Base-by-base conservation (phyloP, 2,113 vertebrate genomes). In the Zapornia atra region DNA sequence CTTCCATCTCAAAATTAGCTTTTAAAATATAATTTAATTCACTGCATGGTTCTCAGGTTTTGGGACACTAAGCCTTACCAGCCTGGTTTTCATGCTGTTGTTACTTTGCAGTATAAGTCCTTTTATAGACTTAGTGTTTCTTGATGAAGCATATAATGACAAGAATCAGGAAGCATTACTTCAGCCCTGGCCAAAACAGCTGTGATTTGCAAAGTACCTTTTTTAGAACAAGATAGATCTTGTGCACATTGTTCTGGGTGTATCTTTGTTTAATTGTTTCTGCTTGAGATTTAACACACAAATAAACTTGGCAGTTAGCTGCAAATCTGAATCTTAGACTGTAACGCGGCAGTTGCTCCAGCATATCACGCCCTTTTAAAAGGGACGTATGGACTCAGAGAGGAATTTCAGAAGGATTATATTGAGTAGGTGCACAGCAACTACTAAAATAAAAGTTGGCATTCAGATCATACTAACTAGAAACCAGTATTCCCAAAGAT, bases 331-430 rank as follows among this genome's bases (percentile, higher is more conserved):
- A 89, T 81, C 70, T 87, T 31, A 68, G 90, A 88, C 57, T n/a
- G 71, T 70, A 96, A 93, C n/a, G 64, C 97, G 70, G 73, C 96
- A 65, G 95, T 95, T 96, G 96, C 94, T 97, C 97, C 96, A 68
- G 94, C 94, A 29, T 98, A 98, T 76, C 82, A 73, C 88, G 97
- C 98, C 69, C 61, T 97, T 95, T 97, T 97, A 92, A 92, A 88
- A 94, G 70, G 82, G 64, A 83, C 89, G 64, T 44, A 21, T 25
- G 83, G 82, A 65, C 63, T 86, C 1, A 0, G 85, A 78, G 29
- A 56, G 70, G 92, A 95, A 92, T 90, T 95, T 87, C 78, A 64
- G 69, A n/a, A 70, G 88, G 87, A 96, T 93, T 96, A 95, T 61
- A 61, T 65, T 33, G n/a, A 87, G 82, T 94, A 83, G 93, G 93